Evolutionary conservation across 2,113 vertebrate species (phyloP), one percentile per base, ranked within the genome.

Genomic region (Sinocyclocheilus anshuiensis): DNA sequence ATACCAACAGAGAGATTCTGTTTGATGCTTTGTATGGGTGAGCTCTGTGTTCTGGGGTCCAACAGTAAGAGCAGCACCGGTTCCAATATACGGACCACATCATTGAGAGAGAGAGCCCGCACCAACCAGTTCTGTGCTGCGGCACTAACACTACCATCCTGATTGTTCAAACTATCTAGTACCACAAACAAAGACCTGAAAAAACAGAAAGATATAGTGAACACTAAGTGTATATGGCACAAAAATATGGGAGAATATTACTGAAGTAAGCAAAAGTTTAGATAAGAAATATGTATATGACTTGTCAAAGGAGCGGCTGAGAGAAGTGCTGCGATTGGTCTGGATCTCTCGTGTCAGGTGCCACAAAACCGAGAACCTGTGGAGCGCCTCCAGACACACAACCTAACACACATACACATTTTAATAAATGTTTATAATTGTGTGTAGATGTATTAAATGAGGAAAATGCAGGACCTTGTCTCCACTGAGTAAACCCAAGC

Each of bases 271-370:
- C 20, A 39, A 72, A 71, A 42, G 20, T 39, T 72, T 12, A 72
- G 8, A 42, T 72, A 11, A 13, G 36, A 65, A 65, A 65, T 26
- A 29, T 26, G 63, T 24, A 57, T 42, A 39, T 92, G 88, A 99
- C 98, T 97, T 96, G 65, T 99, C 98, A 86, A 99, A 99, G 53
- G 97, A 98, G 67, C 97, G 97, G 84, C 93, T 97, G 87, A 96
- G 96, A 39, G 97, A 98, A 1, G 96, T 94, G 85, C 96, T 96
- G 83, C 97, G 96, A 91, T 92, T 97, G 89, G 93, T 94, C 78
- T 98, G 97, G 89, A 97, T 96, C 90, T 99, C 98, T 76, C 98
- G 92, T 1, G 97, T 99, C 92, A 99, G 95, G 91, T 99, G 98
- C 98, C 98, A 99, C 88, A 99, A 94, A 78, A 99, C 93, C 0